A percentile compares a stretch with the other conserved stretches of the same genome.
phyloP scores from a whole-genome alignment of 1,140 invertebrate species.

The Paracyclopina nana region DNA sequence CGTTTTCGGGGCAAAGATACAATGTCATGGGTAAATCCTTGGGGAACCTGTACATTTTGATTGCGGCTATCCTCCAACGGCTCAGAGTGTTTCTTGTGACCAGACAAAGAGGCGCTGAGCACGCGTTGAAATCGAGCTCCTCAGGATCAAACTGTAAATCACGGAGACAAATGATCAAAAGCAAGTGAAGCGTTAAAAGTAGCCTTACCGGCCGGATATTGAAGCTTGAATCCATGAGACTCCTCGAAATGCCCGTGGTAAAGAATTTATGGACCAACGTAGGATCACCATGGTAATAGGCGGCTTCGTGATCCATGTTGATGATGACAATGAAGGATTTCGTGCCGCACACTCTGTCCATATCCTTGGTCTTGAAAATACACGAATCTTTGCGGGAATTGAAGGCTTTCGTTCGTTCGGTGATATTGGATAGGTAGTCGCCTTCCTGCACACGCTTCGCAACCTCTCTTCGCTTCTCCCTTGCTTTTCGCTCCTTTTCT shows the following conservation, averaged over 20 bases:
- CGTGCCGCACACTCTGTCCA: slow-evolving; percentile 7
- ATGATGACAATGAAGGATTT: slow-evolving; percentile 1
- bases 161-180: neutral
- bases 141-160: slow-evolving; percentile 1
- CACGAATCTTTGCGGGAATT: slow-evolving; percentile 1
- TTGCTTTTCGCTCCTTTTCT: neutral
- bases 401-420: neutral
- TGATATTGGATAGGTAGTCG: neutral
- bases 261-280: slow-evolving; percentile 6
- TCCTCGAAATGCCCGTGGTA: neutral
- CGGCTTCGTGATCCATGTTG: neutral
- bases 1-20: slow-evolving; percentile 10
- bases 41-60: slow-evolving; percentile 9
- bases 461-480: neutral
- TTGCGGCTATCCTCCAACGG: slow-evolving; percentile 11
- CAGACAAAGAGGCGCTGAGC: slow-evolving; percentile 7
- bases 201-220: neutral
- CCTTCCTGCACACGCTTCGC: neutral
- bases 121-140: slow-evolving; percentile 5
- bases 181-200: neutral
- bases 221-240: neutral
- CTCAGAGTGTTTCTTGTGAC: slow-evolving; percentile 11
- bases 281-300: neutral
- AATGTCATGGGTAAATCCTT: slow-evolving; percentile 3
- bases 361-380: slow-evolving; percentile 11